Percentiles rank a stretch among this genome's conserved stretches.
Conservation (phyloP, 2,888 invertebrate genomes). For the Microctonus hyperodae region DNA sequence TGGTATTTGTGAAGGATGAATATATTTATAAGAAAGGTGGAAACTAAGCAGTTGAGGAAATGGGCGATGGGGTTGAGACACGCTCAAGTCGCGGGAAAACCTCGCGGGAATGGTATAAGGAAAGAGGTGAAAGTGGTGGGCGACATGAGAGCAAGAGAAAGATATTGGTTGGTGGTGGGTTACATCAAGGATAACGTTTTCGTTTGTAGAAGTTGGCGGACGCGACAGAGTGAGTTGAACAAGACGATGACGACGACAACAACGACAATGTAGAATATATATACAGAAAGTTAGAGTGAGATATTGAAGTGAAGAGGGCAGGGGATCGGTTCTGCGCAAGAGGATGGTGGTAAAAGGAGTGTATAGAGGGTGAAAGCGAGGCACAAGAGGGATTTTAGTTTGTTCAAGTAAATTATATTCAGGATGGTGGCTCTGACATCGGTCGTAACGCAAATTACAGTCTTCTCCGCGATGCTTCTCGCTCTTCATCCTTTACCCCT, state of each 20-base stretch:
- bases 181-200: slow-evolving; percentile 37
- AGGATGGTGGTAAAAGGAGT: slow-evolving; percentile 25
- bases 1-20: not conserved
- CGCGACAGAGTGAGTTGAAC: slow-evolving; percentile 32
- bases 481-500: slow-evolving; percentile 36
- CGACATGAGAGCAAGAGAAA: not conserved
- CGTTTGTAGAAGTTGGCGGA: slow-evolving; percentile 27
- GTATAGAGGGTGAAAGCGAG: not conserved
- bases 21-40: slow-evolving; percentile 44
- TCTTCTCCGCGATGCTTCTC: slow-evolving; percentile 48
- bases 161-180: slow-evolving; percentile 25
- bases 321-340: slow-evolving; percentile 11
- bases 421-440: slow-evolving; percentile 57
- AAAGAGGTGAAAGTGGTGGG: no score
- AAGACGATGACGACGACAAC: slow-evolving; percentile 8
- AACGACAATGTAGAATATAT: slow-evolving; percentile 7
- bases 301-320: slow-evolving; percentile 39
- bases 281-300: slow-evolving; percentile 33
- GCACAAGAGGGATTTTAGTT: slow-evolving; percentile 56
- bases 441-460: slow-evolving; percentile 61
- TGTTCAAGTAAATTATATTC: slow-evolving; percentile 63
- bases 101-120: slow-evolving; percentile 26
- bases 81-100: slow-evolving; percentile 28
- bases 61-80: slow-evolving; percentile 41
- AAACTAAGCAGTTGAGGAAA: slow-evolving; percentile 32